A percentile compares a stretch with the other conserved stretches of the same genome.
Evolutionary conservation across 2,113 vertebrate genomes (phyloP).

Genomic region (Etheostoma cragini): DNA sequence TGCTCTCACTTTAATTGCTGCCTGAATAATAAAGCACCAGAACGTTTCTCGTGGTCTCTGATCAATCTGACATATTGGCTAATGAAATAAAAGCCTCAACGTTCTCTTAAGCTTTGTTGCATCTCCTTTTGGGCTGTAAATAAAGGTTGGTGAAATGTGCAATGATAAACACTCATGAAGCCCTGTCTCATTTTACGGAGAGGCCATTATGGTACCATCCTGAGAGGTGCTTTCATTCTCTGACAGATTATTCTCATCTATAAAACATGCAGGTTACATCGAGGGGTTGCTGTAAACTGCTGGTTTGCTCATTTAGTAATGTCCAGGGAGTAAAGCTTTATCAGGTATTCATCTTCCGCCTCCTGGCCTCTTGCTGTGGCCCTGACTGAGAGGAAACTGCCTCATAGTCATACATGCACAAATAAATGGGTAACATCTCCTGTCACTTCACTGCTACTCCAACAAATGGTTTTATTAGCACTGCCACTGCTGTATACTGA

Average conservation of each 20-base stretch:
- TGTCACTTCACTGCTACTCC: conserved; percentile 5
- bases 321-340: conserved; percentile 74
- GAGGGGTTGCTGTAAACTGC: conserved; percentile 79
- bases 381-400: conserved; percentile 69
- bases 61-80: conserved; percentile 67
- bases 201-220: conserved; percentile 74
- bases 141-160: conserved; percentile 74
- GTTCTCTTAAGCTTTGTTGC: conserved; percentile 60
- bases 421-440: conserved; percentile 65
- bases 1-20: conserved; percentile 69
- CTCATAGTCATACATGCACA: conserved; percentile 71
- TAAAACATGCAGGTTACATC: conserved; percentile 81
- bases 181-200: conserved; percentile 75
- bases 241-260: conserved; percentile 79
- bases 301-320: conserved; percentile 82
- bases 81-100: conserved; percentile 78
- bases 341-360: conserved; percentile 77
- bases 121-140: conserved; percentile 68
- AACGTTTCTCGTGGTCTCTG: conserved; percentile 62
- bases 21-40: conserved; percentile 67
- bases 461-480: conserved; percentile 63
- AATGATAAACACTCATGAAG: conserved; percentile 79
- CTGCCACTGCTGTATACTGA: conserved; percentile 11
- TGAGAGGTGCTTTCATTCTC: conserved; percentile 76
- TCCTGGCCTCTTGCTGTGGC: conserved; percentile 64